A percentile compares a stretch with the other conserved stretches of the same genome.
Conservation (phyloP, 1,140 invertebrate species). For the Dermatophagoides farinae region DNA sequence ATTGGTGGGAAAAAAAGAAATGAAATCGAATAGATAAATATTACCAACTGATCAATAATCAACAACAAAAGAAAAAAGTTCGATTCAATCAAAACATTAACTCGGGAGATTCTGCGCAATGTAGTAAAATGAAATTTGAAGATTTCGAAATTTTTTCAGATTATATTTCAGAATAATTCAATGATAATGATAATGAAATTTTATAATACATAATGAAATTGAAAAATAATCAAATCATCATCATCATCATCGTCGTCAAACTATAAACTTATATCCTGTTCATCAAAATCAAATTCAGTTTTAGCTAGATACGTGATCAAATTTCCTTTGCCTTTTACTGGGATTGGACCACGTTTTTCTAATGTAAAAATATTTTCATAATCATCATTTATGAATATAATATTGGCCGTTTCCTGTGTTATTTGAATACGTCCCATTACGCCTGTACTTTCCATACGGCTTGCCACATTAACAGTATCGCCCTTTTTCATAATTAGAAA, state of each 20-base stretch:
- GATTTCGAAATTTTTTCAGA: too few species aligned
- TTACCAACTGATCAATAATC: too few species aligned
- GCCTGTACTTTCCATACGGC: constrained; percentile 70
- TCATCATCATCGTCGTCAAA: background rate
- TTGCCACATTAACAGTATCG: constrained; percentile 81
- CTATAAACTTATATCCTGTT: constrained; percentile 7
- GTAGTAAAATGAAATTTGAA: too few species aligned
- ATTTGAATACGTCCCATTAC: constrained; percentile 55
- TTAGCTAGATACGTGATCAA: constrained; percentile 20
- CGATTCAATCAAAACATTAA: too few species aligned
- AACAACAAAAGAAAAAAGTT: too few species aligned
- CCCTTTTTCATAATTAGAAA: constrained; percentile 27
- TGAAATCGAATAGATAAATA: too few species aligned
- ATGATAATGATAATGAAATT: too few species aligned
- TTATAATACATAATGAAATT: too few species aligned
- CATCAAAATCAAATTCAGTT: constrained; percentile 17
- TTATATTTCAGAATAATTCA: too few species aligned
- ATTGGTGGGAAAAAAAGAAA: too few species aligned
- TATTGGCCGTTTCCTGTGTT: constrained; percentile 45
- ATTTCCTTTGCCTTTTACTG: constrained; percentile 70
- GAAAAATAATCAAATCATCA: too few species aligned
- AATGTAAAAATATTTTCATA: constrained; percentile 38
- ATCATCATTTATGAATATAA: constrained; percentile 27
- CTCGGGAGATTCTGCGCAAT: too few species aligned
- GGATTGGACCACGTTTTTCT: constrained; percentile 60